These are phyloP conservation scores for Urocitellus parryii DNA, from an alignment of 2,113 vertebrate species.

Conservation along the genomic window DNA sequence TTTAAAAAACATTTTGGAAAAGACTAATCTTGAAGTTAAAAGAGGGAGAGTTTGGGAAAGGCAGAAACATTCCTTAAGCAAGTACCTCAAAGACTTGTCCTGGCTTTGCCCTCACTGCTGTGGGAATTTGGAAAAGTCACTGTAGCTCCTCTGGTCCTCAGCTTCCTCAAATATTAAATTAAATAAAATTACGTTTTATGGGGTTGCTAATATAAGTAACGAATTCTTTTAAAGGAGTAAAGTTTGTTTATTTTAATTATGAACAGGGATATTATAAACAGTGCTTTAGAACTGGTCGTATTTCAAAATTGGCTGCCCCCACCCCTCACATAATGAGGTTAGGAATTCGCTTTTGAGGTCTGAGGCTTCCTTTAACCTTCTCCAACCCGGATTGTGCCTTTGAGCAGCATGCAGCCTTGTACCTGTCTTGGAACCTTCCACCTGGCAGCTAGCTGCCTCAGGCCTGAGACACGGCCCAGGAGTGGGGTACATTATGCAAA, in stretches of 20 bases:
- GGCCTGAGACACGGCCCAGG: not conserved
- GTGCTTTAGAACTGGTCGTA: not conserved
- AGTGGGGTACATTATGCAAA: too few relatives aligned
- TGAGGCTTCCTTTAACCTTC: not conserved
- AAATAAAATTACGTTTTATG: not conserved
- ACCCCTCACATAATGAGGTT: not conserved
- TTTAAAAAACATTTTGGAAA: not conserved
- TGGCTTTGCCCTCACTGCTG: not conserved
- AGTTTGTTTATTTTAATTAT: not conserved
- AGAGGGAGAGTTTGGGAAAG: not conserved
- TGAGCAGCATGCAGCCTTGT: not conserved
- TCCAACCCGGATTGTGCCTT: not conserved
- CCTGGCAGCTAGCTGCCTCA: not conserved
- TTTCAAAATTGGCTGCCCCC: slow-evolving; percentile 12
- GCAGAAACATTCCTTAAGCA: too few relatives aligned
- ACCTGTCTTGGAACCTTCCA: not conserved
- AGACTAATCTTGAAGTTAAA: not conserved
- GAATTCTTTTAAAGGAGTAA: not conserved
- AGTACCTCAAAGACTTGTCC: too few relatives aligned
- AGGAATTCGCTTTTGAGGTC: not conserved
- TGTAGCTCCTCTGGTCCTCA: not conserved
- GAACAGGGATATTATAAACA: not conserved
- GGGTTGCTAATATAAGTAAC: not conserved
- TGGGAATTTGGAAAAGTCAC: not conserved
- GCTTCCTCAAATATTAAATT: not conserved